Base-by-base conservation (phyloP, 1,140 invertebrate species). In the Ruditapes philippinarum region DNA sequence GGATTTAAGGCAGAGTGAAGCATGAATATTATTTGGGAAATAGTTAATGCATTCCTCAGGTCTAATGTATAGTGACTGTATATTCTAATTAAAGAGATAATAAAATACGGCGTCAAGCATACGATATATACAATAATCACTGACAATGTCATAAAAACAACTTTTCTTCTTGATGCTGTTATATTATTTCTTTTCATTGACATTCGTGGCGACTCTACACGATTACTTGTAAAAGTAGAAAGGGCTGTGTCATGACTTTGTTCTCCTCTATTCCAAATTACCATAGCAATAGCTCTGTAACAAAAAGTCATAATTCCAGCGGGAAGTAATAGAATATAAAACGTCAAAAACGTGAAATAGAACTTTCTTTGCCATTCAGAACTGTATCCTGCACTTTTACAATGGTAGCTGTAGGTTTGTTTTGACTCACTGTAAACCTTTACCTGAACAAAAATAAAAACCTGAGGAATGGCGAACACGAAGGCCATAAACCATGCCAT, bases 1-100 rank as follows among this genome's bases (percentile, higher is more conserved):
- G 96, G 96, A 91, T 96, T 96, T 12, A 96, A 90, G 33, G 95
- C 95, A 88, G 95, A 96, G 88, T 96, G 96, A 31, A 96, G 91
- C 90, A 96, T 93, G 28, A 96, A 95, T 45, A 96, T 92, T 38
- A 94, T 96, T 79, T 96, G 95, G 0, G 94, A 94, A 0, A 96
- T 90, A 0, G 92, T 89, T 17, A 96, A 88, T 22, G 91, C 89
- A 36, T 92, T 89, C 4, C 95, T 93, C 25, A 96, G 91, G 45
- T 94, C 91, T n/a, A 95, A 90, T 45, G 89, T 88, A 91, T 96
- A 96, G 90, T 96, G 92, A 57, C 94, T 96, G 91, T 96, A 96
- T 54, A 96, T 95, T 40, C 95, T 88, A 49, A 96, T 91, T 7
- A 95, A 80, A 28, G 92, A 93, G 11, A 95, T 89, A 2, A 92